A percentile compares a stretch with the other conserved stretches of the same genome.
phyloP scores from a whole-genome alignment of 1,140 invertebrate genomes.

The Panagrolaimus sp. region DNA sequence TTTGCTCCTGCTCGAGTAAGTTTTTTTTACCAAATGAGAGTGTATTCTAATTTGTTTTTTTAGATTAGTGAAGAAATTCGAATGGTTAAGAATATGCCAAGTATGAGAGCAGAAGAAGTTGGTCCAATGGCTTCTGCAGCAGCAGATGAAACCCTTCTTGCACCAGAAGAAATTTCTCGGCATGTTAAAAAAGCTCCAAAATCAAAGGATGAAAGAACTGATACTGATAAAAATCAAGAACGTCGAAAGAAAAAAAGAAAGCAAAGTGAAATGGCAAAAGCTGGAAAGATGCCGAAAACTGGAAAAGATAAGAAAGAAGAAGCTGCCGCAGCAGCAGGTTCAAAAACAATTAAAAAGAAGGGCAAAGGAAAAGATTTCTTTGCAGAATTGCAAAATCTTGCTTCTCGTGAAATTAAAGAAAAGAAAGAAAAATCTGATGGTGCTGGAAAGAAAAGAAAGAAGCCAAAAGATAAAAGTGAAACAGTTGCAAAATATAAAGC shows the following conservation, averaged over 20 bases:
- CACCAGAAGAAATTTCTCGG: conserved; percentile 79
- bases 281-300: conserved; percentile 6
- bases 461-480: background rate
- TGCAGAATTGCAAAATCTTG: background rate
- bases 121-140: conserved; percentile 70
- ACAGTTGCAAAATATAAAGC: conserved; percentile 8
- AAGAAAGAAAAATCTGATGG: background rate
- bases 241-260: conserved; percentile 77
- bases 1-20: conserved; percentile 73
- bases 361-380: background rate
- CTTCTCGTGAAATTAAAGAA: background rate
- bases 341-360: background rate
- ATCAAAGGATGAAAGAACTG: conserved; percentile 72
- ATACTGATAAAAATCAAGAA: conserved; percentile 81
- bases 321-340: background rate
- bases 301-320: conserved; percentile 7
- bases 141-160: conserved; percentile 76
- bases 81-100: conserved; percentile 81
- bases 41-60: conserved; percentile 34
- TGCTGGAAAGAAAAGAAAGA: background rate
- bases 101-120: conserved; percentile 90
- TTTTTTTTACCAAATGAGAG: too few species aligned
- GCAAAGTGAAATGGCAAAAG: conserved; percentile 61
- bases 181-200: conserved; percentile 73
- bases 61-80: conserved; percentile 76